Base-by-base conservation (phyloP, 2,113 vertebrate species). In the Percopsis transmontana region DNA sequence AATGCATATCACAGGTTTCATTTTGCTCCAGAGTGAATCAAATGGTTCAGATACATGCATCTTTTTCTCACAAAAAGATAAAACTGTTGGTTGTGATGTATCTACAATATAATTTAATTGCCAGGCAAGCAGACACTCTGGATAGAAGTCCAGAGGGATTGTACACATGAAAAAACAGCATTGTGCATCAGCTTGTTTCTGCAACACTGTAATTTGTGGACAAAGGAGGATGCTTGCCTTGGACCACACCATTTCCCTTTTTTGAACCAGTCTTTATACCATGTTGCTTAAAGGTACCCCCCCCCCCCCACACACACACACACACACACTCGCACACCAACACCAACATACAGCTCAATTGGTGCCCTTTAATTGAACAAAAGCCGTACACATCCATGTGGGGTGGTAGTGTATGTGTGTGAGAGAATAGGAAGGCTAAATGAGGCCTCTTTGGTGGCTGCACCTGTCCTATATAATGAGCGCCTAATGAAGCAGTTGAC, bases 391-490 rank as follows among this genome's bases (percentile, higher is more conserved):
- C 85, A 88, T 90, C 80, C 66, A 58, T 85, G 88, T 83, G 88
- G 88, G 83, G 45, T 39, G 66, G 23, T 62, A 14, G 69, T 62
- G 72, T 73, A 70, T 84, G 69, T 62, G 72, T 73, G 72, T 84
- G 76, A 77, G 71, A 88, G 84, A 77, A 83, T 75, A 74, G 78
- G 61, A 77, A 62, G 76, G 60, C 54, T 74, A 73, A 73, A 70
- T 63, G 77, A 79, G 74, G 79, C 81, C 81, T 71, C 81, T 84
- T 89, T 85, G 74, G 72, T 72, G 53, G 63, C 79, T 90, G 89
- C 89, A 92, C 90, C 90, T 92, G 91, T 87, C 88, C 82, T 68
- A 68, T 73, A 85, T 90, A 85, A 91, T 74, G 72, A 89, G 83
- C 67, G 72, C 73, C 79, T 91, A 91, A 91, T 88, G 89, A n/a